phyloP scores from a whole-genome alignment of 2,888 invertebrate species.

The Coronaproctus castanopsis region DNA sequence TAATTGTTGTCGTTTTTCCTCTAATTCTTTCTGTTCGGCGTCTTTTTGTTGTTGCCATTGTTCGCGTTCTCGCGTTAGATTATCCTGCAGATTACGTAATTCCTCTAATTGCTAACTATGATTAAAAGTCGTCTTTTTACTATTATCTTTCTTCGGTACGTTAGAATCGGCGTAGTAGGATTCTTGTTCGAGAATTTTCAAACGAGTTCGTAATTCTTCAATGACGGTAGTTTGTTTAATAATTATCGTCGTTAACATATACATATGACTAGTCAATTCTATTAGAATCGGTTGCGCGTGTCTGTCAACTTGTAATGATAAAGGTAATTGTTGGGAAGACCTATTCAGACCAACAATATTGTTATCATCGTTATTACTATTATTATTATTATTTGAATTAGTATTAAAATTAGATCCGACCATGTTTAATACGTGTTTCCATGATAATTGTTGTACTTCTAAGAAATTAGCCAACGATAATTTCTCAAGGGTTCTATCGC shows the following conservation, averaged over 20 bases:
- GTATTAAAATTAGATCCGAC: background rate
- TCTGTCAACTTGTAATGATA: conserved; percentile 31
- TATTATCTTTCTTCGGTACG: background rate
- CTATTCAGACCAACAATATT: background rate
- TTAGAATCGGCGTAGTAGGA: too few species aligned
- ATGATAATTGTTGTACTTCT: too few species aligned
- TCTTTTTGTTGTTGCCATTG: conserved; percentile 54
- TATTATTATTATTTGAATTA: background rate
- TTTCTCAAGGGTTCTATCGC: background rate
- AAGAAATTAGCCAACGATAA: background rate
- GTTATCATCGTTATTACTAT: too few species aligned
- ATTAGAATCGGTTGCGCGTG: conserved; percentile 54
- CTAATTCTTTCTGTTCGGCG: conserved; percentile 40
- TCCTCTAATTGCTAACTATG: conserved; percentile 87
- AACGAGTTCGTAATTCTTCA: conserved; percentile 27
- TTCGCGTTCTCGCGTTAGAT: conserved; percentile 55
- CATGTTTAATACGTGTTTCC: too few species aligned
- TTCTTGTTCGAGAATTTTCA: too few species aligned
- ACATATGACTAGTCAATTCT: conserved; percentile 66
- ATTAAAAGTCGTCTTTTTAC: conserved; percentile 34
- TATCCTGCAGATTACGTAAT: conserved; percentile 71
- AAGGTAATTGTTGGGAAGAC: conserved; percentile 17
- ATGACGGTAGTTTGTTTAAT: conserved; percentile 77
- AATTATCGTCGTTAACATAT: conserved; percentile 67
- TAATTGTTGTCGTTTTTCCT: conserved; percentile 48